These are phyloP conservation scores for Cephalopholis sonnerati DNA, from an alignment of 2,113 vertebrate genomes.

Conservation along the genomic window DNA sequence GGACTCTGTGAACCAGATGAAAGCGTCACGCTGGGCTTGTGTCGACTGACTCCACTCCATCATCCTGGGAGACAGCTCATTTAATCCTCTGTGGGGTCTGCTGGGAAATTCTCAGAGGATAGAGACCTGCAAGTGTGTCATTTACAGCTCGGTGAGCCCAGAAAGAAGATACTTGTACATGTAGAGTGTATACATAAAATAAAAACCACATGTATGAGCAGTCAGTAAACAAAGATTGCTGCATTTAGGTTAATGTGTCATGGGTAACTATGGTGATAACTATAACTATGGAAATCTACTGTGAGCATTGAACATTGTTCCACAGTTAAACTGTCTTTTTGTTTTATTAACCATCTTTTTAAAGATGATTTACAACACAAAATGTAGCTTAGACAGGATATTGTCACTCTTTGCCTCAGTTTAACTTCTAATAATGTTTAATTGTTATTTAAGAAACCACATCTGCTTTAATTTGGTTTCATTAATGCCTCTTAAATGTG, in stretches of 20 bases:
- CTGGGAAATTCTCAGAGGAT: not conserved
- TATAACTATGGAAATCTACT: too few relatives aligned
- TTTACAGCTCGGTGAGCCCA: not conserved
- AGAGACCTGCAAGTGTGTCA: not conserved
- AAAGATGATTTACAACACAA: not conserved
- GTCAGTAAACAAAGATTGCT: not conserved
- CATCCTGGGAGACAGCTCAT: constrained; percentile 4
- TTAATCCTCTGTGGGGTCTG: constrained; percentile 6
- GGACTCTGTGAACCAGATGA: constrained; percentile 83
- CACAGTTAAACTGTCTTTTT: not conserved
- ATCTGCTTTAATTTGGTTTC: not conserved
- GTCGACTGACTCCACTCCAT: constrained; percentile 66
- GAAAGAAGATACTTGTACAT: not conserved
- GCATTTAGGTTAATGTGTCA: not conserved
- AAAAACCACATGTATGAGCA: not conserved
- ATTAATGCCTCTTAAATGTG: not conserved
- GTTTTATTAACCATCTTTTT: too few relatives aligned
- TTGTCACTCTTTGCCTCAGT: not conserved
- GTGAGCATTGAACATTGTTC: constrained; percentile 4
- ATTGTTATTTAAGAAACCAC: not conserved
- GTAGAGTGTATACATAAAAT: not conserved
- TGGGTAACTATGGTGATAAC: too few relatives aligned
- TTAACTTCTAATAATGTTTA: not conserved
- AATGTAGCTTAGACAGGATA: not conserved
- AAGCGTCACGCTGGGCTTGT: constrained; percentile 40